These are phyloP conservation scores for Drosophila rufa DNA, from an alignment of 1,140 invertebrate genomes.

Conservation along the genomic window DNA sequence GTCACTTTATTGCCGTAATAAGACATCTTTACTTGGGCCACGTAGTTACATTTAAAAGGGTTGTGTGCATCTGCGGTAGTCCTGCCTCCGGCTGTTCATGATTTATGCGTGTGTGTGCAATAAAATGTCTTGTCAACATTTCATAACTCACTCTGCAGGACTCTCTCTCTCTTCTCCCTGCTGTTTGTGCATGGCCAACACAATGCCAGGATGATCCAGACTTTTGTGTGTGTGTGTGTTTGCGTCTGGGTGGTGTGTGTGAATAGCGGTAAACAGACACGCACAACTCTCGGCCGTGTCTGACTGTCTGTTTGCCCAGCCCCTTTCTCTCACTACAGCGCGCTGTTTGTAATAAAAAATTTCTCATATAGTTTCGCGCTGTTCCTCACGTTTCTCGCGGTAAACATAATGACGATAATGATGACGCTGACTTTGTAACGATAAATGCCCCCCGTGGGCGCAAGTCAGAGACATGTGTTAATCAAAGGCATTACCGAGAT, in stretches of 20 bases:
- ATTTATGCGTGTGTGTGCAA: constrained; percentile 55
- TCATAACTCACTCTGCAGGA: constrained; percentile 72
- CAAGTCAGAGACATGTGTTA: constrained; percentile 34
- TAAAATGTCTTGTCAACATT: constrained; percentile 84
- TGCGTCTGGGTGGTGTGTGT: constrained; percentile 18
- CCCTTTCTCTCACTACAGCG: constrained; percentile 48
- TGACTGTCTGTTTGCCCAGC: constrained; percentile 67
- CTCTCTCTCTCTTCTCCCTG: constrained; percentile 2
- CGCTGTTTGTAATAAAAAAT: constrained; percentile 70
- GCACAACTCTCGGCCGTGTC: constrained; percentile 52
- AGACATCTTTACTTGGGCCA: constrained; percentile 65
- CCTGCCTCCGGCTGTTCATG: constrained; percentile 43
- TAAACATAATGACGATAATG: constrained; percentile 40
- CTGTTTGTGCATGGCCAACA: constrained; percentile 75
- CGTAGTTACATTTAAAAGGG: constrained; percentile 51
- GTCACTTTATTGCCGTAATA: constrained; percentile 77
- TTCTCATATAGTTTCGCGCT: constrained; percentile 68
- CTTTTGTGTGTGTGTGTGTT: constrained; percentile 22
- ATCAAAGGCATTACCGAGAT: constrained; percentile 29
- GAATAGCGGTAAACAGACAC: constrained; percentile 69
- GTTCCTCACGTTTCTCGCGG: constrained; percentile 9
- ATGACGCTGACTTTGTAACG: constrained; percentile 55
- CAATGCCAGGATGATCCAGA: constrained; percentile 54
- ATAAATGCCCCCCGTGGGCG: constrained; percentile 39
- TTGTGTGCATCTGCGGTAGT: constrained; percentile 58